A percentile compares a stretch with the other conserved stretches of the same genome.
phyloP scores from a whole-genome alignment of 2,888 invertebrate species.

The Xanthorhoe spadicearia region DNA sequence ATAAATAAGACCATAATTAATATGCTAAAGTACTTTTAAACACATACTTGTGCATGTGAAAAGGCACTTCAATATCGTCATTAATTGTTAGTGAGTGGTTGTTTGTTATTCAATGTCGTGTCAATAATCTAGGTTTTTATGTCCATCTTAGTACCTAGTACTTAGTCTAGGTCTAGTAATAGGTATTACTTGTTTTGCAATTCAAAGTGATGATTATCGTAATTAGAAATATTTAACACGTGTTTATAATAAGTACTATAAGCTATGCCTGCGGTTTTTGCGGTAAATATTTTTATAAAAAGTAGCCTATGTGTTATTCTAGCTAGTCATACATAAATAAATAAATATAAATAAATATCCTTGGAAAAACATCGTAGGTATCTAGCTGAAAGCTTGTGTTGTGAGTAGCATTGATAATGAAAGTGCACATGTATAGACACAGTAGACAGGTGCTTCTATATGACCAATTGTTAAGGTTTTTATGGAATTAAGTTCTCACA shows the following conservation, averaged over 20 bases:
- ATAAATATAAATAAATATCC: too few relatives aligned
- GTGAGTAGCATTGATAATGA: background rate
- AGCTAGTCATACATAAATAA: too few relatives aligned
- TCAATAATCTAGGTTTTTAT: conserved; percentile 26
- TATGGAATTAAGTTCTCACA: conserved; percentile 10
- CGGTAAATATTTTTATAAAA: background rate
- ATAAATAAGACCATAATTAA: too few relatives aligned
- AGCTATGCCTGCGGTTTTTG: too few relatives aligned
- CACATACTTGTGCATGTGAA: background rate
- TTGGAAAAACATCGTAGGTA: too few relatives aligned
- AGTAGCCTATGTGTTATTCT: background rate
- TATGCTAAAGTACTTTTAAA: too few relatives aligned
- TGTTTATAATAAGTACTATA: too few relatives aligned
- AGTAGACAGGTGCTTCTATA: conserved; percentile 7
- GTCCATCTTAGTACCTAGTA: background rate
- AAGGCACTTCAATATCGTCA: background rate
- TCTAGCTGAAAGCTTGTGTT: background rate
- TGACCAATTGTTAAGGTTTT: conserved; percentile 21
- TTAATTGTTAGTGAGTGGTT: conserved; percentile 35
- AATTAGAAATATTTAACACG: too few relatives aligned
- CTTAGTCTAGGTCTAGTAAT: too few relatives aligned
- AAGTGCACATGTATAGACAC: background rate
- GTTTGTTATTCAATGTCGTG: conserved; percentile 39
- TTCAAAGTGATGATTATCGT: too few relatives aligned
- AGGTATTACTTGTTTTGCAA: too few relatives aligned